phyloP scores from a whole-genome alignment of 2,888 invertebrate species.

The Caenorhabditis wallacei region DNA sequence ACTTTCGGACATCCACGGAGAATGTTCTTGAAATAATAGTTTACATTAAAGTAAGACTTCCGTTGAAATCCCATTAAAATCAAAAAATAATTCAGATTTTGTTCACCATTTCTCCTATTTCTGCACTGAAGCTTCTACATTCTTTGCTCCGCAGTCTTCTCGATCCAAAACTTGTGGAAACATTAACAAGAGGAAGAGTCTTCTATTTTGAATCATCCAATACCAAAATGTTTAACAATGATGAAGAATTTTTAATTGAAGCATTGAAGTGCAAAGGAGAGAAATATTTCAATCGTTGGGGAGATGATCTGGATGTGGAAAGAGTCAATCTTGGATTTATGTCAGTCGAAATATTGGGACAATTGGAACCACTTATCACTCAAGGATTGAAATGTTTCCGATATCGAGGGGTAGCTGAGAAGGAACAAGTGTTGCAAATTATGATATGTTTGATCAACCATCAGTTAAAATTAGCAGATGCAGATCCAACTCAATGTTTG shows the following conservation, averaged over 20 bases:
- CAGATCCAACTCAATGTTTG: slow-evolving; percentile 48
- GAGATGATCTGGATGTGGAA: slow-evolving; percentile 36
- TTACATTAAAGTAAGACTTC: slow-evolving; percentile 26
- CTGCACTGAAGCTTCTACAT: slow-evolving; percentile 45
- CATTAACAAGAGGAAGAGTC: slow-evolving; percentile 21
- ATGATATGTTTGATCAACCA: slow-evolving; percentile 53
- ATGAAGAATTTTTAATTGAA: slow-evolving; percentile 28
- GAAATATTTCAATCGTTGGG: slow-evolving; percentile 41
- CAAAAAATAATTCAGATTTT: slow-evolving; percentile 30
- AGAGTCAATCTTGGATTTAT: slow-evolving; percentile 33
- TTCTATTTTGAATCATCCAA: slow-evolving; percentile 26
- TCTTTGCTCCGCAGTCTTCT: slow-evolving; percentile 42
- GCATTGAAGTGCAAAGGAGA: slow-evolving; percentile 33
- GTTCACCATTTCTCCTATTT: slow-evolving; percentile 30
- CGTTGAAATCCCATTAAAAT: neutral
- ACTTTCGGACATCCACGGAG: slow-evolving; percentile 20
- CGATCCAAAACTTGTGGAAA: slow-evolving; percentile 22
- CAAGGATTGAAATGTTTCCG: slow-evolving; percentile 44
- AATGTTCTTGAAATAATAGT: slow-evolving; percentile 45
- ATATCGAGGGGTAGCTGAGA: slow-evolving; percentile 32
- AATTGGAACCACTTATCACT: slow-evolving; percentile 50
- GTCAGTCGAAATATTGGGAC: slow-evolving; percentile 33
- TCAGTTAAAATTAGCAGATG: slow-evolving; percentile 39
- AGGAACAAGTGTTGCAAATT: slow-evolving; percentile 52
- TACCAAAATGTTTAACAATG: neutral